Base-by-base conservation (phyloP, 2,888 invertebrate genomes). In the Theretra japonica region DNA sequence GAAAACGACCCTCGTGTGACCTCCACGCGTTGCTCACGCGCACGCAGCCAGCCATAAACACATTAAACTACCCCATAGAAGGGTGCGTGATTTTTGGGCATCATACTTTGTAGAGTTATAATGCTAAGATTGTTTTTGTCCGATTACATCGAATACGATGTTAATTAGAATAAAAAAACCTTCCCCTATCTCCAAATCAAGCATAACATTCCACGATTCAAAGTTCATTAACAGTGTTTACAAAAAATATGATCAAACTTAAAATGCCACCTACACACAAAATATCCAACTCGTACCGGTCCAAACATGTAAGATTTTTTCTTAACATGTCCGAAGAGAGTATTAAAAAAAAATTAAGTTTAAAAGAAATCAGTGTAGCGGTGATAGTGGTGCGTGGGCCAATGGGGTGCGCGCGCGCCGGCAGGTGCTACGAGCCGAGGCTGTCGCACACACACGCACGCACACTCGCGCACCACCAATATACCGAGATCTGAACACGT, bases 291-390 rank as follows among this genome's bases (percentile, higher is more conserved):
- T 88, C 84, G 83, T 92, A 93, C 94, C 89, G 89, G 94, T 94
- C 87, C 89, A 90, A 91, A 94, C 94, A 90, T 91, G 94, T 92
- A 90, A 81, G 83, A 85, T 93, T 94, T 94, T 94, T 93, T 93
- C 86, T 85, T 86, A 79, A 84, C 84, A 86, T 88, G 91, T 90
- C 92, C 92, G 87, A 92, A 88, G 90, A 89, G 89, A 88, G 89
- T 89, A 89, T 86, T 86, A 90, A 84, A 91, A 94, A 93, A 94
- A 92, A 92, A 89, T 82, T 85, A 85, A 88, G 89, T 92, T 85
- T 88, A 92, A 91, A 94, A 94, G 93, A 94, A 94, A 94, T 94
- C 94, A 90, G 90, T 94, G 93, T 94, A 92, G 92, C 93, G 92
- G 92, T 92, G 94, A 94, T 93, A 92, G 91, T 85, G 87, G 80